phyloP scores from a whole-genome alignment of 2,888 invertebrate species.

The Lithophane semibrunnea region DNA sequence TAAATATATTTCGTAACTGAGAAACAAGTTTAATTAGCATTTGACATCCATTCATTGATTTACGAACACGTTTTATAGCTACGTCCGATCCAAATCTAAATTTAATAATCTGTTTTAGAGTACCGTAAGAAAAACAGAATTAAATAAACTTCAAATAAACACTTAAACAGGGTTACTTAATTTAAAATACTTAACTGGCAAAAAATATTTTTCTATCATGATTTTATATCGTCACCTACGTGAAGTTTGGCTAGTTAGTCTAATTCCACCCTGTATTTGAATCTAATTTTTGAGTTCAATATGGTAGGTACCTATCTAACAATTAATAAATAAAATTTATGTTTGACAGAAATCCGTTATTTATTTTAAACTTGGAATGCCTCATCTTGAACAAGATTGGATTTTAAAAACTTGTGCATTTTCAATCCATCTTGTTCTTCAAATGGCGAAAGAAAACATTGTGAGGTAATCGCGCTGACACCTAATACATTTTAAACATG shows the following conservation, averaged over 20 bases:
- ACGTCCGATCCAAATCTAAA: constrained; percentile 70
- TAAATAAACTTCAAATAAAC: constrained; percentile 7
- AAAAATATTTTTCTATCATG: background rate
- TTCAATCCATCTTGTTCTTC: constrained; percentile 38
- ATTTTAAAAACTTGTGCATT: constrained; percentile 54
- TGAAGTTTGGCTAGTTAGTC: background rate
- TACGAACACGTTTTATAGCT: constrained; percentile 67
- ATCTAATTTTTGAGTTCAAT: background rate
- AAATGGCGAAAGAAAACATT: constrained; percentile 59
- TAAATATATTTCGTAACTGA: constrained; percentile 36
- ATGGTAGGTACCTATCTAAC: too few species aligned
- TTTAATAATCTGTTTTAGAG: constrained; percentile 59
- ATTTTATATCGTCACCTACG: constrained; percentile 1
- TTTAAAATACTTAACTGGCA: background rate
- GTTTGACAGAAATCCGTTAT: constrained; percentile 11
- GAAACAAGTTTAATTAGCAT: constrained; percentile 71
- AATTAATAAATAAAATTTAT: background rate
- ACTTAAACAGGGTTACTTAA: background rate
- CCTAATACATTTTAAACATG: constrained; percentile 61
- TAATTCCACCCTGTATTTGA: background rate
- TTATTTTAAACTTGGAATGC: constrained; percentile 22
- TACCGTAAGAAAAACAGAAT: constrained; percentile 43
- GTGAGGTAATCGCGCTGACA: constrained; percentile 49
- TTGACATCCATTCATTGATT: constrained; percentile 72
- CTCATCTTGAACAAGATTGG: background rate